phyloP scores from a whole-genome alignment of 2,113 vertebrate genomes.

The Scatophagus argus region DNA sequence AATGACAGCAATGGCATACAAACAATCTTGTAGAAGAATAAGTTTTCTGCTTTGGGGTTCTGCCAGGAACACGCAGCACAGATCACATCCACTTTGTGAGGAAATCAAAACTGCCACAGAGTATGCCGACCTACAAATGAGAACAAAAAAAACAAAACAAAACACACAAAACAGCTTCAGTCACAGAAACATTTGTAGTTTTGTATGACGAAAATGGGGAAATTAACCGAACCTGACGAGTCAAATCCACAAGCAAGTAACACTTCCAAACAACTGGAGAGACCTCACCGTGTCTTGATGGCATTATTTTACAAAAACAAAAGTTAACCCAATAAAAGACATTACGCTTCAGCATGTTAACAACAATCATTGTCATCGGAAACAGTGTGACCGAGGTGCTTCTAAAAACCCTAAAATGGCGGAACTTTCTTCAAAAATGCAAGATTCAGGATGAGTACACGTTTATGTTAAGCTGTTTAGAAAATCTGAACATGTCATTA shows the following conservation, averaged over 20 bases:
- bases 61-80: slow-evolving; percentile 11
- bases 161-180: too few relatives aligned
- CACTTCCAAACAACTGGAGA: slow-evolving; percentile 16
- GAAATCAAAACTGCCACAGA: slow-evolving; percentile 17
- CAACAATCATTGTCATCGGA: slow-evolving; percentile 38
- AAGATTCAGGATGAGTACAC: slow-evolving; percentile 34
- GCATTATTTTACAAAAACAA: slow-evolving; percentile 17
- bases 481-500: slow-evolving; percentile 33
- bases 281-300: background rate
- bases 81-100: slow-evolving; percentile 11
- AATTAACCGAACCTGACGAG: slow-evolving; percentile 20
- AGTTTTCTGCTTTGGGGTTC: slow-evolving; percentile 62
- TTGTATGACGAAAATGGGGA: background rate
- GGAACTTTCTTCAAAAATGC: slow-evolving; percentile 17
- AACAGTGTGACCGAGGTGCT: slow-evolving; percentile 33
- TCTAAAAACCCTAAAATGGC: slow-evolving; percentile 30
- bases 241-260: slow-evolving; percentile 19
- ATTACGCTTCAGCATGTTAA: slow-evolving; percentile 28
- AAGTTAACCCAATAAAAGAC: slow-evolving; percentile 7
- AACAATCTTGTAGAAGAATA: slow-evolving; percentile 86
- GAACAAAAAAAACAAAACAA: too few relatives aligned
- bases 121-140: background rate
- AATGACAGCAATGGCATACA: slow-evolving; percentile 79
- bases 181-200: background rate
- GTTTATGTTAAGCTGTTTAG: slow-evolving; percentile 8